Conservation (phyloP, 2,888 invertebrate genomes). For the Orthonevra nobilis region DNA sequence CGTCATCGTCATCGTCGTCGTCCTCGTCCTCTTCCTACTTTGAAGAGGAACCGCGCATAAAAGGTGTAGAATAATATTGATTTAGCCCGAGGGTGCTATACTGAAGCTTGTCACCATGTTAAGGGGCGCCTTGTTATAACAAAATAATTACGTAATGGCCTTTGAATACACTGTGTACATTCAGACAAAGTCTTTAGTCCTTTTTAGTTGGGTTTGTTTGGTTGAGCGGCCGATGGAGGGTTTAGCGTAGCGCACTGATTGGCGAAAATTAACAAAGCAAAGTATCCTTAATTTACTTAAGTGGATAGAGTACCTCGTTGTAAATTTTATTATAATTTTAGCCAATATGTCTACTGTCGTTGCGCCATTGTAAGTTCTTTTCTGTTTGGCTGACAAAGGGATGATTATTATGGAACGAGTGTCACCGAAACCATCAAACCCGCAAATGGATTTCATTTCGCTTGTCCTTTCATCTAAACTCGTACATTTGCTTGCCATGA, state of each 20-base stretch:
- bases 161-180: background rate
- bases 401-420: too few relatives aligned
- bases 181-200: background rate
- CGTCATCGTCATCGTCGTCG: too few relatives aligned
- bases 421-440: too few relatives aligned
- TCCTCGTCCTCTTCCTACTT: background rate
- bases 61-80: slow-evolving; percentile 55
- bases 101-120: slow-evolving; percentile 12
- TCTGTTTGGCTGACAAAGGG: background rate
- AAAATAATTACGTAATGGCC: slow-evolving; percentile 50
- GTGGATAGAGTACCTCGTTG: slow-evolving; percentile 33
- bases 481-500: background rate
- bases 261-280: background rate
- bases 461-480: slow-evolving; percentile 46
- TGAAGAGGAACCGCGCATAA: background rate
- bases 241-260: too few relatives aligned
- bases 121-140: slow-evolving; percentile 23
- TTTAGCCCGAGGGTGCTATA: slow-evolving; percentile 40
- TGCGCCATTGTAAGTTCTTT: background rate
- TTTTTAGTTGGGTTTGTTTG: background rate
- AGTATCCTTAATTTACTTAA: slow-evolving; percentile 26
- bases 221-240: background rate
- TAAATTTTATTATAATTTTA: slow-evolving; percentile 39
- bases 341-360: slow-evolving; percentile 1
- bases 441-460: slow-evolving; percentile 57